Percentiles rank a stretch among this genome's conserved stretches.
These are phyloP conservation scores for Fissipunctia ypsillon DNA, from an alignment of 2,888 invertebrate genomes.

Conservation along the genomic window DNA sequence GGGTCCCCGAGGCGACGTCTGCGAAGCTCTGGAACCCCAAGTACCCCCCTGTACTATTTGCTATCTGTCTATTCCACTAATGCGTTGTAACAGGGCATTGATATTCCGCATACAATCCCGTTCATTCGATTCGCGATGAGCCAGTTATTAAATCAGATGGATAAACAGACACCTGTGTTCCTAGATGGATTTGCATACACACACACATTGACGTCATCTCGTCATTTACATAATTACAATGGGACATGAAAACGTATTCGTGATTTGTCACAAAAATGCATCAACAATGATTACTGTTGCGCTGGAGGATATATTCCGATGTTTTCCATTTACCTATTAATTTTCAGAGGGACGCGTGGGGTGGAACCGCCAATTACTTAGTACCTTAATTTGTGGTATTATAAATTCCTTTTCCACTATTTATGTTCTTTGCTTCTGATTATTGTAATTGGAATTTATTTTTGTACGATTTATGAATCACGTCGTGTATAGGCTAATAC, in stretches of 20 bases:
- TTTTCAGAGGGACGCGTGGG: slow-evolving; percentile 55
- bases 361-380: slow-evolving; percentile 66
- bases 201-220: slow-evolving; percentile 67
- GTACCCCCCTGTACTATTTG: slow-evolving; percentile 79
- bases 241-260: slow-evolving; percentile 67
- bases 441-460: slow-evolving; percentile 45
- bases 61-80: slow-evolving; percentile 85
- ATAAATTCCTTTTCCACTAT: slow-evolving; percentile 55
- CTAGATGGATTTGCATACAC: slow-evolving; percentile 75
- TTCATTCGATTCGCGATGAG: slow-evolving; percentile 83
- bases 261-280: slow-evolving; percentile 71
- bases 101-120: slow-evolving; percentile 83
- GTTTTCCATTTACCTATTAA: slow-evolving; percentile 67
- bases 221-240: slow-evolving; percentile 80
- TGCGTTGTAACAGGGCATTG: slow-evolving; percentile 83
- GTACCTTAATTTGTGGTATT: slow-evolving; percentile 61
- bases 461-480: slow-evolving; percentile 26
- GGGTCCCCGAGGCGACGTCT: slow-evolving; percentile 59
- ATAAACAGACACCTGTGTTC: slow-evolving; percentile 85
- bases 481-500: no score
- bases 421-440: slow-evolving; percentile 49
- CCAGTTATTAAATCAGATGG: slow-evolving; percentile 88
- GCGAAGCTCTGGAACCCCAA: slow-evolving; percentile 52
- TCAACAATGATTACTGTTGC: slow-evolving; percentile 63
- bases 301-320: slow-evolving; percentile 52